Conservation (phyloP, 2,797 vertebrate species). For the Pseudochaenichthys georgianus region DNA sequence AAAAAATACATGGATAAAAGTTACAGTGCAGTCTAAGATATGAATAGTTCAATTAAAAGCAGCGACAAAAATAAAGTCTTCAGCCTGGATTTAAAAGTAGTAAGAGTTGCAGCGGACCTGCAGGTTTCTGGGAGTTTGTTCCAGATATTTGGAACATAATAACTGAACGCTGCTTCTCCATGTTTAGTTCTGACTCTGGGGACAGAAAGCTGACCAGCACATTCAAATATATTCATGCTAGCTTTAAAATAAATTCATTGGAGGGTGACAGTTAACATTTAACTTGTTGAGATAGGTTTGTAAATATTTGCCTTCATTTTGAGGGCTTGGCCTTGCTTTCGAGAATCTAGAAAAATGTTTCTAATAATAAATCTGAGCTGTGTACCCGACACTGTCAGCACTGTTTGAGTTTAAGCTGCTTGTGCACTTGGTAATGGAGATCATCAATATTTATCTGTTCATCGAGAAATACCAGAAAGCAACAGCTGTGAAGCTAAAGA, state of each 20-base stretch:
- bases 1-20: no score
- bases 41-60: no score
- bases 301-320: conserved; percentile 32
- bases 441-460: conserved; percentile 20
- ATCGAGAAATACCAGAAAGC: conserved; percentile 3
- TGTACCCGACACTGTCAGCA: conserved; percentile 40
- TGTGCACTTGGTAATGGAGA: conserved; percentile 6
- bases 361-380: conserved; percentile 35
- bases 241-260: neutral
- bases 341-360: conserved; percentile 12
- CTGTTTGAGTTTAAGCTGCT: conserved; percentile 39
- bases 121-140: no score
- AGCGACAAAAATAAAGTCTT: no score
- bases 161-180: no score
- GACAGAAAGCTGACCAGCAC: neutral
- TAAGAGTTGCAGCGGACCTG: no score
- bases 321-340: conserved; percentile 8
- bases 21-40: no score
- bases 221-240: neutral
- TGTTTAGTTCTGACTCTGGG: no score
- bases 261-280: conserved; percentile 9
- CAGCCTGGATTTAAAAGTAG: no score
- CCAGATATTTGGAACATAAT: no score
- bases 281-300: conserved; percentile 11
- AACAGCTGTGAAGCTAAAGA: conserved; percentile 5